A percentile compares a stretch with the other conserved stretches of the same genome.
These are phyloP conservation scores for Gymnothorax javanicus DNA, from an alignment of 2,797 vertebrate species.

Conservation along the genomic window DNA sequence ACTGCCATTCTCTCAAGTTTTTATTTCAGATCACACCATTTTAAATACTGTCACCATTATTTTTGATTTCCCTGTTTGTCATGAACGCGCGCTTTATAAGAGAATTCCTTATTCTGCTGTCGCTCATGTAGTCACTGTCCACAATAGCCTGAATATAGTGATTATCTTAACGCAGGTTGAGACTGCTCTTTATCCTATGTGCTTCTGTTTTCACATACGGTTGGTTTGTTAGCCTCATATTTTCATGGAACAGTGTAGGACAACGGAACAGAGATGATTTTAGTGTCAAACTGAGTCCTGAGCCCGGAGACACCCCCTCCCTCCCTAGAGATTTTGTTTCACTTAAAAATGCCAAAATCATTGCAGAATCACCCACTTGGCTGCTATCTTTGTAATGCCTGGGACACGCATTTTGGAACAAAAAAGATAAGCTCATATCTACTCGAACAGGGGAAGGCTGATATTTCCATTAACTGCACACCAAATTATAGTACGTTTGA, in stretches of 20 bases:
- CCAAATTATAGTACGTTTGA: too few species aligned
- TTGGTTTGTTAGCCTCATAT: slow-evolving; percentile 30
- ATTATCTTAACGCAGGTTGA: not conserved
- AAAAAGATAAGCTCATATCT: too few species aligned
- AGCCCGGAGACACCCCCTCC: slow-evolving; percentile 15
- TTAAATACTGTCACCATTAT: not conserved
- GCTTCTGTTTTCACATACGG: slow-evolving; percentile 21
- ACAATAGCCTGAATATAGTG: not conserved
- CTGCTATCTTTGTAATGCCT: too few species aligned
- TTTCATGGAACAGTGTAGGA: slow-evolving; percentile 19
- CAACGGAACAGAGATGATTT: not conserved
- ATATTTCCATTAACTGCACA: too few species aligned
- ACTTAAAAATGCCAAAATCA: too few species aligned
- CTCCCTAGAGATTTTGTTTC: not conserved
- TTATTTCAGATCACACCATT: not conserved
- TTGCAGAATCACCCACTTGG: too few species aligned
- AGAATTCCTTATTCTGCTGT: not conserved
- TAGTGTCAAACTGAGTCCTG: not conserved
- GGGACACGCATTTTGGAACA: too few species aligned
- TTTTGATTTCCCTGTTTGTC: not conserved
- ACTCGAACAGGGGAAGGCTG: too few species aligned
- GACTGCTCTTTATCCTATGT: not conserved
- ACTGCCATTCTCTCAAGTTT: not conserved
- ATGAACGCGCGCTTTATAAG: not conserved
- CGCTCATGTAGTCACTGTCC: not conserved